Percentiles rank a stretch among this genome's conserved stretches.
These are phyloP conservation scores for Imbricaverruca yamaguchii DNA, from an alignment of 2,888 invertebrate genomes.

Conservation along the genomic window DNA sequence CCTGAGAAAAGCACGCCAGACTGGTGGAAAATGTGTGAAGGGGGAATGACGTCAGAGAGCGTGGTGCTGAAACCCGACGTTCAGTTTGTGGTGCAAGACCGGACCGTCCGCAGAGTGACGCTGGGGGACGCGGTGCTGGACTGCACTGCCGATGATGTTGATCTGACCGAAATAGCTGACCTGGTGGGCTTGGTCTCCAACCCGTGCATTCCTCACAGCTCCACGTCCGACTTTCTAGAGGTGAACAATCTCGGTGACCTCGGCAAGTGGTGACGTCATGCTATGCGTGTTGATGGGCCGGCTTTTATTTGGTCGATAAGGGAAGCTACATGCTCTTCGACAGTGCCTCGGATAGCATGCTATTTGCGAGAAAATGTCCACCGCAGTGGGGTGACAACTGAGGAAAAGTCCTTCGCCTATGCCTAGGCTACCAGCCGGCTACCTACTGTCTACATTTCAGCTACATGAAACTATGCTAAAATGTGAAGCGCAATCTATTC, in stretches of 20 bases:
- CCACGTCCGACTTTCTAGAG: neutral
- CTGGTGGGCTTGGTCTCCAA: neutral
- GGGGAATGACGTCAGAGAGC: neutral
- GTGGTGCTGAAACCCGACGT: neutral
- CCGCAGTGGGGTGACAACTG: too few relatives aligned
- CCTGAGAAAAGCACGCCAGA: too few relatives aligned
- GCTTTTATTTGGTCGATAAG: too few relatives aligned
- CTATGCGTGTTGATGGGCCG: too few relatives aligned
- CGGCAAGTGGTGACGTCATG: neutral
- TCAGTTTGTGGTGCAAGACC: neutral
- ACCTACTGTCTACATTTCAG: too few relatives aligned
- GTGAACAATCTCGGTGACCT: neutral
- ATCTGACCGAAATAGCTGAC: neutral
- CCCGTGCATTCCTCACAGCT: neutral
- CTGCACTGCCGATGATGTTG: neutral
- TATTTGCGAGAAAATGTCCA: too few relatives aligned
- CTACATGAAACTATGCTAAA: too few relatives aligned
- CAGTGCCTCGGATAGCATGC: too few relatives aligned
- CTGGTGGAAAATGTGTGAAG: neutral
- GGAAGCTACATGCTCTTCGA: too few relatives aligned
- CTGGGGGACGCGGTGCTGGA: conserved; percentile 1
- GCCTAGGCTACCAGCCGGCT: too few relatives aligned
- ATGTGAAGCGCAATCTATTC: too few relatives aligned
- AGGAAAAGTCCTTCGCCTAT: too few relatives aligned
- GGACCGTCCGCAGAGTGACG: neutral